phyloP scores from a whole-genome alignment of 2,113 vertebrate genomes.

The human region DNA sequence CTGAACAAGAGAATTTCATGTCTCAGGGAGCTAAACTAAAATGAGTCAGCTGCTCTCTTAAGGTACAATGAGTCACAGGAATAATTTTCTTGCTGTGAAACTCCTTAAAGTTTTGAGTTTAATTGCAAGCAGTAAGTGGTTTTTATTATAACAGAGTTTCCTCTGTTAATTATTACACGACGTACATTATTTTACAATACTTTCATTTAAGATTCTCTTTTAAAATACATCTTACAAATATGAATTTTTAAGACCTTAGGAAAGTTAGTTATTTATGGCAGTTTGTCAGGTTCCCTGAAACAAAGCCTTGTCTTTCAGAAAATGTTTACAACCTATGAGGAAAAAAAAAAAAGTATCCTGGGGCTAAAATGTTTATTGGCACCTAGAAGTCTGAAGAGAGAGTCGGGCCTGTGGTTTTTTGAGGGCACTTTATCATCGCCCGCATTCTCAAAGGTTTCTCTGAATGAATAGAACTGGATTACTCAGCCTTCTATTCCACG shows the following conservation, averaged over 20 bases:
- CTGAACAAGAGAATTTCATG: conserved; percentile 24
- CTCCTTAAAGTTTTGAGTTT: conserved; percentile 67
- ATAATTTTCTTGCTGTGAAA: conserved; percentile 66
- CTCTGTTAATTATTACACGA: conserved; percentile 71
- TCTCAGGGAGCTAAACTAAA: conserved; percentile 36
- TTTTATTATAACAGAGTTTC: conserved; percentile 68
- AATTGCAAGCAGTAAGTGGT: conserved; percentile 62
- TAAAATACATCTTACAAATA: conserved; percentile 79
- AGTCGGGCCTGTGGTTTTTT: conserved; percentile 89
- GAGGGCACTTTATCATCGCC: conserved; percentile 88
- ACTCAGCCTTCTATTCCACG: conserved; percentile 91
- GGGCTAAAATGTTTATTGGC: conserved; percentile 93
- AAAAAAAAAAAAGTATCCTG: conserved; percentile 86
- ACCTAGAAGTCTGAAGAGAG: conserved; percentile 89
- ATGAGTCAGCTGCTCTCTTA: conserved; percentile 46
- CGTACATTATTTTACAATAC: conserved; percentile 78
- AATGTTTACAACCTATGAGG: conserved; percentile 85
- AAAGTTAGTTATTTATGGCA: conserved; percentile 85
- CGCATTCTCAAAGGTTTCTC: conserved; percentile 87
- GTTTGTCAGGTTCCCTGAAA: conserved; percentile 83
- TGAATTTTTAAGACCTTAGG: conserved; percentile 74
- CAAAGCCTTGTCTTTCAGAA: conserved; percentile 88
- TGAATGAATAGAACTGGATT: conserved; percentile 92
- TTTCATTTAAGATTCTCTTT: conserved; percentile 79
- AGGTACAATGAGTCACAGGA: conserved; percentile 55